phyloP scores from a whole-genome alignment of 2,797 vertebrate species.

The Bradypus variegatus region DNA sequence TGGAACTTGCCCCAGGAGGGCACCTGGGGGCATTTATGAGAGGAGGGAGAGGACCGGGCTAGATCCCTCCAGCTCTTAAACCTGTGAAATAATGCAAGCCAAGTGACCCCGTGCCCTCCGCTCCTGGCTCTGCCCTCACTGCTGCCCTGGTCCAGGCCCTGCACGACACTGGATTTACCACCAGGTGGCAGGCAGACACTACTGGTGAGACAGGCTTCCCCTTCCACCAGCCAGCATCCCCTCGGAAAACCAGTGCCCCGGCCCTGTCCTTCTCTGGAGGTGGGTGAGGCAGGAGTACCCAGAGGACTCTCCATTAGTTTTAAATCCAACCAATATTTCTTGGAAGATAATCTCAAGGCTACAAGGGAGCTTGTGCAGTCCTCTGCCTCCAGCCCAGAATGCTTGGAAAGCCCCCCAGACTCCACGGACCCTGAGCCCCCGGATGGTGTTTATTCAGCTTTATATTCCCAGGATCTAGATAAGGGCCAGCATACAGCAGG shows the following conservation, averaged over 20 bases:
- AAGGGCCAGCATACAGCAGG: neutral
- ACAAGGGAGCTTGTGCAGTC: neutral
- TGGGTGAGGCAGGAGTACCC: no score
- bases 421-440: neutral
- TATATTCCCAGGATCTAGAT: neutral
- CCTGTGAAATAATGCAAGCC: neutral
- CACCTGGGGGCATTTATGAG: no score
- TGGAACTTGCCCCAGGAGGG: neutral
- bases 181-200: constrained; percentile 51
- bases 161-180: neutral
- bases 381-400: neutral
- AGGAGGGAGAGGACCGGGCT: neutral
- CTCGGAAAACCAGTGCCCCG: neutral
- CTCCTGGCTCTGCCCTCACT: rapidly evolving
- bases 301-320: neutral
- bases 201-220: neutral
- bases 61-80: neutral
- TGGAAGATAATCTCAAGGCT: neutral
- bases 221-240: neutral
- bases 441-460: neutral
- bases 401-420: neutral
- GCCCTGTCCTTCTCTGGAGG: neutral
- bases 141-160: neutral
- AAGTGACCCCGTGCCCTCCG: no score
- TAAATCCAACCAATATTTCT: neutral